A percentile compares a stretch with the other conserved stretches of the same genome.
Evolutionary conservation across 2,888 invertebrate species (phyloP).

Genomic region (Amitus sp.): DNA sequence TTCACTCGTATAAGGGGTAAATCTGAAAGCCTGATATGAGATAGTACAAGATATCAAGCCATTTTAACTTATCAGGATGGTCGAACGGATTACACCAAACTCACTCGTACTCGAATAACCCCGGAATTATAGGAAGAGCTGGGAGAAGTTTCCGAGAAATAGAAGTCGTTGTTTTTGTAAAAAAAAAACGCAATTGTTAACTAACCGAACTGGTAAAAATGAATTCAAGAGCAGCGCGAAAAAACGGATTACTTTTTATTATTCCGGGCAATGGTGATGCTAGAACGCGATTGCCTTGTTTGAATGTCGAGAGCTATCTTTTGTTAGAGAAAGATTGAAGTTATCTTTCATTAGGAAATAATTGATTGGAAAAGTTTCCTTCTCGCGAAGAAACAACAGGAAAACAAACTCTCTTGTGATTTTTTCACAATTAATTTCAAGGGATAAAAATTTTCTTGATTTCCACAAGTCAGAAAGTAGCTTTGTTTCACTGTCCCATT

Average conservation of each 20-base stretch:
- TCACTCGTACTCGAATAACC: constrained; percentile 18
- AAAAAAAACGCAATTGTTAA: neutral
- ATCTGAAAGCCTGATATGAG: constrained; percentile 29
- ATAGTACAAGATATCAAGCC: constrained; percentile 17
- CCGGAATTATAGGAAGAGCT: constrained; percentile 13
- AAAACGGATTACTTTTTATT: neutral
- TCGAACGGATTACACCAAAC: constrained; percentile 30
- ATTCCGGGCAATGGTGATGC: neutral
- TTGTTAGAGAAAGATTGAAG: neutral
- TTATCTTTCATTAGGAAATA: neutral
- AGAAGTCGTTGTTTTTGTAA: neutral
- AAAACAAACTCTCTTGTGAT: neutral
- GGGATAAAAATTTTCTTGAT: too few species aligned
- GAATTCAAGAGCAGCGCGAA: neutral
- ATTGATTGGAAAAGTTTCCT: neutral
- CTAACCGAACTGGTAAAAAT: neutral
- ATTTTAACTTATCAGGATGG: constrained; percentile 30
- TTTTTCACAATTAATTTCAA: too few species aligned
- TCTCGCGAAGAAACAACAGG: neutral
- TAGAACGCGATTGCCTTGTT: neutral
- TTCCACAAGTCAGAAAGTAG: too few species aligned
- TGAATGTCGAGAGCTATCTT: neutral
- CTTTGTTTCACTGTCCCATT: too few species aligned
- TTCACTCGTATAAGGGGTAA: too few species aligned
- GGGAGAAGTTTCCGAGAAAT: constrained; percentile 8